Conservation (phyloP, 2,888 invertebrate species). For the Microplitis manilae region DNA sequence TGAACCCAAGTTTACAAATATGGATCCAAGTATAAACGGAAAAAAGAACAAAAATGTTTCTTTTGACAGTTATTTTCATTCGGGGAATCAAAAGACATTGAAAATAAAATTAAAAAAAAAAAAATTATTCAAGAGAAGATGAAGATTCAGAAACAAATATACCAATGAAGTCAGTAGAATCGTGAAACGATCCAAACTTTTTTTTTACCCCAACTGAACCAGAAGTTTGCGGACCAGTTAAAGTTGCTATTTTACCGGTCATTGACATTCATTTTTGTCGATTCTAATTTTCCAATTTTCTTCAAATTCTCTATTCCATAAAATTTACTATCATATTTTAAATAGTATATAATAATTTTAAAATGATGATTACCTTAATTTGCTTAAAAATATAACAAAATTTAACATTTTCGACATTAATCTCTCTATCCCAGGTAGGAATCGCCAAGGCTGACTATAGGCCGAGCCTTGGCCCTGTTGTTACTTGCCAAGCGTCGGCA, state of each 20-base stretch:
- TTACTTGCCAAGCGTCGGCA: too few species aligned
- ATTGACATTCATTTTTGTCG: conserved; percentile 21
- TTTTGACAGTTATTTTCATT: conserved; percentile 15
- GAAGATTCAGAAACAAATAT: conserved; percentile 16
- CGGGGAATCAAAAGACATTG: neutral
- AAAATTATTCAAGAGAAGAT: conserved; percentile 9
- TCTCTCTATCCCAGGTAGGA: too few species aligned
- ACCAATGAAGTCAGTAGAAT: neutral
- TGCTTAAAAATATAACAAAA: too few species aligned
- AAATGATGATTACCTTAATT: too few species aligned
- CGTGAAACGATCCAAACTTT: conserved; percentile 1
- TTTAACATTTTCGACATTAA: too few species aligned
- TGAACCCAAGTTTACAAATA: conserved; percentile 14
- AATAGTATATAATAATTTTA: too few species aligned
- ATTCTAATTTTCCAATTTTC: neutral
- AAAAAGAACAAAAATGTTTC: conserved; percentile 5
- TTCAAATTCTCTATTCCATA: too few species aligned
- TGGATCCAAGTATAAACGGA: conserved; percentile 1
- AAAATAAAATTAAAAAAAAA: neutral
- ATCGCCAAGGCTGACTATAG: too few species aligned
- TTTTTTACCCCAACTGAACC: conserved; percentile 3
- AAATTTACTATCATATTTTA: too few species aligned
- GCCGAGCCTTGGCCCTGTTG: too few species aligned
- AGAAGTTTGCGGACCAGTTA: conserved; percentile 20
- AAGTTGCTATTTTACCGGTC: conserved; percentile 15